Evolutionary conservation across 2,888 invertebrate species (phyloP).

Genomic region (Mechanitis messenoides): DNA sequence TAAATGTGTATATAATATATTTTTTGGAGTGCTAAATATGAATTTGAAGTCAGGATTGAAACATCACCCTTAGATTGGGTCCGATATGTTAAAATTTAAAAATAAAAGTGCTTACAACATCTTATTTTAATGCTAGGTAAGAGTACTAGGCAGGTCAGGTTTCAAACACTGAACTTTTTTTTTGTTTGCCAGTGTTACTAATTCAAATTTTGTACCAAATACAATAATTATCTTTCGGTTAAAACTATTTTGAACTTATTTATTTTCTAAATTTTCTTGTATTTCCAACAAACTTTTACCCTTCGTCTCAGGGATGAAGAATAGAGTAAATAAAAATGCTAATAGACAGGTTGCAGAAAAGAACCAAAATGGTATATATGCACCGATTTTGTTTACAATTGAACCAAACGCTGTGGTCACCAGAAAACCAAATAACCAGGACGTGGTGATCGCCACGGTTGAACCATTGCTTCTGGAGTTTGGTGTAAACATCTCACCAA

Average conservation of each 20-base stretch:
- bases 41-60: no score
- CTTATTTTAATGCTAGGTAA: no score
- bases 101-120: no score
- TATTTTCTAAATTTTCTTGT: slow-evolving; percentile 71
- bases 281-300: slow-evolving; percentile 86
- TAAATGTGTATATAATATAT: no score
- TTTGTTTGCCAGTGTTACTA: no score
- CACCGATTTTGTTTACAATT: slow-evolving; percentile 61
- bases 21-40: no score
- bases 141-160: no score
- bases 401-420: slow-evolving; percentile 30
- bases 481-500: slow-evolving; percentile 34
- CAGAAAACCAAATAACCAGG: slow-evolving; percentile 29
- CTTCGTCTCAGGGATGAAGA: slow-evolving; percentile 86
- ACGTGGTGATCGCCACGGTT: slow-evolving; percentile 24
- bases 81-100: no score
- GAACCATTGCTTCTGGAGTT: slow-evolving; percentile 34
- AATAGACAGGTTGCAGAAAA: slow-evolving; percentile 64
- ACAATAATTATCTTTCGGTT: no score
- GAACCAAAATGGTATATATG: slow-evolving; percentile 79
- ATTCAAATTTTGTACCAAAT: no score
- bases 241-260: slow-evolving; percentile 3
- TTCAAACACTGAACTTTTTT: no score
- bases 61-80: no score
- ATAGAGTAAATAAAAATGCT: slow-evolving; percentile 79